Percentiles rank a stretch among this genome's conserved stretches.
These are phyloP conservation scores for Tetrao urogallus DNA, from an alignment of 2,113 vertebrate genomes.

Conservation along the genomic window DNA sequence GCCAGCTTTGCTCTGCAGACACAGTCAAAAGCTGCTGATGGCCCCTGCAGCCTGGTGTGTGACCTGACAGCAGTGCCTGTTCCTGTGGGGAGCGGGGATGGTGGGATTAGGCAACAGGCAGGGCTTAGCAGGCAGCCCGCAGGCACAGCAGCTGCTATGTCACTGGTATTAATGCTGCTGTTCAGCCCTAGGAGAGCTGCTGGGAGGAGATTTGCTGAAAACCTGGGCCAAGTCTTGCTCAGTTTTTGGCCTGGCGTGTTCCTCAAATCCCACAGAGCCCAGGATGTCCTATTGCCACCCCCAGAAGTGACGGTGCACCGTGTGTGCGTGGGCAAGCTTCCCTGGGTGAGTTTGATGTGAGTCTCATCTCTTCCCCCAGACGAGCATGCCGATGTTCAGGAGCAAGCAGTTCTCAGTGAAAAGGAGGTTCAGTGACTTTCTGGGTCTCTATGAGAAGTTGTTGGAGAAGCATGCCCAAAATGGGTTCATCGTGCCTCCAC, in stretches of 20 bases:
- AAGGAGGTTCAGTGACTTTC: conserved; percentile 97
- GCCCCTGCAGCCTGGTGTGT: neutral
- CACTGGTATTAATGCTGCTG: neutral
- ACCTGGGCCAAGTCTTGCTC: neutral
- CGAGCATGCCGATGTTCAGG: conserved; percentile 91
- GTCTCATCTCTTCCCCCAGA: conserved; percentile 78
- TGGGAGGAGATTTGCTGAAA: neutral
- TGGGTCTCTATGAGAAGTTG: conserved; percentile 95
- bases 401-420: conserved; percentile 90
- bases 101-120: neutral
- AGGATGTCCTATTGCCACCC: neutral
- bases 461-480: conserved; percentile 93
- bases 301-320: neutral
- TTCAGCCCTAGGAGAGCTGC: neutral
- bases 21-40: neutral
- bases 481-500: conserved; percentile 93
- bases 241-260: neutral
- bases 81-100: neutral
- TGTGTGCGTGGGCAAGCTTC: neutral
- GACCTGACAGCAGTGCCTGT: neutral
- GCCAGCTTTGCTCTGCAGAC: neutral
- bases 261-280: neutral
- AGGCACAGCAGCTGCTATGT: neutral
- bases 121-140: neutral
- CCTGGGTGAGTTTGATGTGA: neutral